A percentile compares a stretch with the other conserved stretches of the same genome.
These are phyloP conservation scores for Oopsacas minuta DNA, from an alignment of 37 sponge, comb jelly and placozoan genomes.

Conservation along the genomic window DNA sequence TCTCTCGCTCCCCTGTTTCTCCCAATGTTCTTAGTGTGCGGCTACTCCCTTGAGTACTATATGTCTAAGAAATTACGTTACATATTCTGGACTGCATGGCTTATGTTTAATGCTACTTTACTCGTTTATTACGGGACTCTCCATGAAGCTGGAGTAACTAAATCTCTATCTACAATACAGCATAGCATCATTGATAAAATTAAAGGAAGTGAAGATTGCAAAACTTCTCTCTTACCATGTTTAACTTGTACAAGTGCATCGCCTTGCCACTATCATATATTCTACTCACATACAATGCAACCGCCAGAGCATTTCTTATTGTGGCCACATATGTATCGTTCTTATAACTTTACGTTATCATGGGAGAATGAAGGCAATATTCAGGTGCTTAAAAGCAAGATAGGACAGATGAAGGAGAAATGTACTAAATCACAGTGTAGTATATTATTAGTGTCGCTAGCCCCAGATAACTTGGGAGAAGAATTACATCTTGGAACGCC, in stretches of 20 bases:
- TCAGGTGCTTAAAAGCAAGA: background rate
- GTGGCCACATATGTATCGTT: background rate
- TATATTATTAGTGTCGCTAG: background rate
- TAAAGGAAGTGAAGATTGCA: background rate
- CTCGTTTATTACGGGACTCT: background rate
- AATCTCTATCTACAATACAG: constrained; percentile 6
- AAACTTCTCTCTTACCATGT: background rate
- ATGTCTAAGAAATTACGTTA: constrained; percentile 5
- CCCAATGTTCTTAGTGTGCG: background rate
- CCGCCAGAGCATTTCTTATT: background rate
- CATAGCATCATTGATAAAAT: constrained; percentile 9
- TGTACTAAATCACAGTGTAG: background rate
- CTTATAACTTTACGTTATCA: background rate
- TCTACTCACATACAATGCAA: background rate
- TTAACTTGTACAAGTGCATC: background rate
- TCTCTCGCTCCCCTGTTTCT: background rate
- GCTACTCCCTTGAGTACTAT: background rate
- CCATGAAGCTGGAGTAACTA: background rate
- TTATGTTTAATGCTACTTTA: background rate
- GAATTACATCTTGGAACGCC: background rate
- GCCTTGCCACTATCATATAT: background rate
- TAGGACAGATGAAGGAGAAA: background rate
- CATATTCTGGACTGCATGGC: background rate
- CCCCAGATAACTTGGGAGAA: background rate
- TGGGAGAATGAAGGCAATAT: background rate